These are phyloP conservation scores for Onychomys leucogaster DNA, from an alignment of 2,797 vertebrate species.

Conservation along the genomic window DNA sequence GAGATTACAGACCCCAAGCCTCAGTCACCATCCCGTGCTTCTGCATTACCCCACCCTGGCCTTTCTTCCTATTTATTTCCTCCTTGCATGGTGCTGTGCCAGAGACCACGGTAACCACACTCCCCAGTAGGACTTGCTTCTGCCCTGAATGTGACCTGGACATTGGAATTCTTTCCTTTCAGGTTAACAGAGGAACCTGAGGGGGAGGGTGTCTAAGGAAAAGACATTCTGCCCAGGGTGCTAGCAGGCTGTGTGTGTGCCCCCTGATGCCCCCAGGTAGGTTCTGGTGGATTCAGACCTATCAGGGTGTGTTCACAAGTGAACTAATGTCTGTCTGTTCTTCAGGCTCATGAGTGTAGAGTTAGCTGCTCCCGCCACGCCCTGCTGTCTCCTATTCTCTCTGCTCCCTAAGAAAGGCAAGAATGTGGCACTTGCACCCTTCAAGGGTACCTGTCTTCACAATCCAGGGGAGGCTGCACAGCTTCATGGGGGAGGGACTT, in stretches of 20 bases:
- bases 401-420: accelerated
- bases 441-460: not conserved
- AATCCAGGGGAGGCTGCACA: accelerated
- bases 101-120: not conserved
- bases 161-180: not conserved
- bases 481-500: accelerated
- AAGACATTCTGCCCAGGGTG: accelerated
- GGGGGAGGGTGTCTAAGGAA: not conserved
- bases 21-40: not conserved
- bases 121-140: not conserved
- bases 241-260: not conserved
- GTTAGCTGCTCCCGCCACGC: not conserved
- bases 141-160: not conserved
- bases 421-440: accelerated
- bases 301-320: accelerated
- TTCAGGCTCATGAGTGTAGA: not conserved
- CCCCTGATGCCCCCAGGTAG: not conserved
- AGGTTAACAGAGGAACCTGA: too few relatives aligned
- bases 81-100: not conserved
- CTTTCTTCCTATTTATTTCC: accelerated
- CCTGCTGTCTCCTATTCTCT: not conserved
- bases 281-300: not conserved
- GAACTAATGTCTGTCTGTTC: accelerated
- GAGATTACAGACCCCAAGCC: not conserved
- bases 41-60: not conserved